Evolutionary conservation across 2,888 invertebrate genomes (phyloP), one percentile per base, ranked within the genome.

Genomic region (Pegoplata infirma): DNA sequence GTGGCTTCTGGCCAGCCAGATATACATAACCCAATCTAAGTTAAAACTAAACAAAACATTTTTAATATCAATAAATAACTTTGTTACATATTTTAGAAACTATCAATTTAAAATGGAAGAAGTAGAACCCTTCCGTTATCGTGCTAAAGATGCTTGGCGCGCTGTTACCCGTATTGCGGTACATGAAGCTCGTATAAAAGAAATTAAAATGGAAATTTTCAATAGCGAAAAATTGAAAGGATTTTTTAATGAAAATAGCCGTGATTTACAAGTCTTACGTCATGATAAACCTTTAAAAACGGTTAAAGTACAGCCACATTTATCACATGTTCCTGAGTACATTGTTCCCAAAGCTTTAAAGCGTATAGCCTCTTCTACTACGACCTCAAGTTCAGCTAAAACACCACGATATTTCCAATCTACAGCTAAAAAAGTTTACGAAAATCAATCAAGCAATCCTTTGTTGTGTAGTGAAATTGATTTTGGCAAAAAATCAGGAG

Each of bases 101-200:
- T 99, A 98, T 90, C 94, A 97, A 86, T 98, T 99, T 88, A 96
- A 95, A 84, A 91, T 99, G 89, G 96, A 97, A 80, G 98, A 99
- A 90, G 95, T 99, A 58, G 98, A 99, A 88, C 96, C 98, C 0
- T 99, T 99, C 89, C 92, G 96, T 80, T 98, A 99, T 90, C 92
- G 99, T 82, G 95, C 98, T 0, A 93, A 95, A 86, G 99, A 99
- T 91, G 99, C 98, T 3, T 96, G 98, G 95, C 93, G 95, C 84
- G 96, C 98, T 0, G 97, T 98, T 7, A 99, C 99, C 0, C 93
- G 95, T 84, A 94, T 97, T 76, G 98, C 98, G 0, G 95, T 99
- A 1, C 92, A 97, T 55, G 98, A 99, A 89, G 98, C 98, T 0
- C 91, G 99, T 19, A 91, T 99, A 58, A 97, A 96, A 87, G 99